These are phyloP conservation scores for Spodoptera frugiperda DNA, from an alignment of 1,140 invertebrate species.

Conservation along the genomic window DNA sequence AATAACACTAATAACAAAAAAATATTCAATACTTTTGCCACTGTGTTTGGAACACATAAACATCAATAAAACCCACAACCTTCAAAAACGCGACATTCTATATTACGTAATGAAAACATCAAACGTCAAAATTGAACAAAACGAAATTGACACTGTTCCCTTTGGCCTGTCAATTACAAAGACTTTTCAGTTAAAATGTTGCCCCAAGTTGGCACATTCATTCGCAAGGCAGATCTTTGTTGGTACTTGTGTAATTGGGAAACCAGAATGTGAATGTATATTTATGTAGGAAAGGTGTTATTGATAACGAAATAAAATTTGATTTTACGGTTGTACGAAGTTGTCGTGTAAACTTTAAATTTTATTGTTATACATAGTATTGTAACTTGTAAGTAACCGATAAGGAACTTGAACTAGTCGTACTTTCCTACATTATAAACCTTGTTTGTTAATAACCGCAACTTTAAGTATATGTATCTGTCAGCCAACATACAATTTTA, in stretches of 20 bases:
- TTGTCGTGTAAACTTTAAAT: background rate
- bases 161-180: conserved; percentile 31
- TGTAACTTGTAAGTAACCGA: too few relatives aligned
- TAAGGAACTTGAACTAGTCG: too few relatives aligned
- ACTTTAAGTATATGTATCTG: too few relatives aligned
- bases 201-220: conserved; percentile 32
- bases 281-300: too few relatives aligned
- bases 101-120: background rate
- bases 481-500: too few relatives aligned
- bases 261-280: background rate
- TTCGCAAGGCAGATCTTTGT: conserved; percentile 31
- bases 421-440: too few relatives aligned
- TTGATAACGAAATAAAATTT: background rate
- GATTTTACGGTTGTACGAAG: background rate
- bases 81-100: background rate
- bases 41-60: too few relatives aligned
- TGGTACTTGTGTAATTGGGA: conserved; percentile 10
- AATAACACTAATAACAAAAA: too few relatives aligned
- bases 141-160: conserved; percentile 20
- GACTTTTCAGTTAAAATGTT: conserved; percentile 36
- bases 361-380: too few relatives aligned
- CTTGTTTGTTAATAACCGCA: too few relatives aligned
- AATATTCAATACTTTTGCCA: too few relatives aligned
- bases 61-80: background rate
- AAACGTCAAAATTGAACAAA: conserved; percentile 23